Base-by-base conservation (phyloP, 2,888 invertebrate genomes). In the Calameuta idolon region DNA sequence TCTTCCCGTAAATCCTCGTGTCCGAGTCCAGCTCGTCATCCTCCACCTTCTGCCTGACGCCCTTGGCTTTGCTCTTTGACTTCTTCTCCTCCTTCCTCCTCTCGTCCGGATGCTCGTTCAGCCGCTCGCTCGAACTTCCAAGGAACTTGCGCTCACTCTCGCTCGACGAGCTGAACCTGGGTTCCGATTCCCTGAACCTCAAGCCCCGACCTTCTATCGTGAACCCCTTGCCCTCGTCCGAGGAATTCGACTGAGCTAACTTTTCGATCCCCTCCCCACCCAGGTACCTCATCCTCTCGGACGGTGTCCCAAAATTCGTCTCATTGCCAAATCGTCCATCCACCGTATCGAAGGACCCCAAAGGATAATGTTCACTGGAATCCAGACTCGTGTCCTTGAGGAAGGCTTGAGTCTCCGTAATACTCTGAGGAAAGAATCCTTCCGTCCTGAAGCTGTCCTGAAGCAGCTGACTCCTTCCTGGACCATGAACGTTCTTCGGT, bases 1-100 rank as follows among this genome's bases (percentile, higher is more conserved):
- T 91, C 81, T 91, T 91, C 34, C 91, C 91, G 78, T 91, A 91
- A 73, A 90, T 86, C 78, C 89, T 86, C 4, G 88, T 89, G 76
- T 89, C 90, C 12, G 88, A 87, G 75, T 91, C 91, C 30, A 86
- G 81, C 80, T 90, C 91, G 78, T 88, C 88, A 74, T 90, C 88
- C 37, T 86, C 83, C 77, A 90, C 90, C 77, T 88, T 78, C 79
- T 90, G 90, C 75, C 89, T 85, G 0, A 87, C 86, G 4, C 90
- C 89, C 79, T 89, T 89, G 75, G 88, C 86, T 79, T 90, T 90
- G 74, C 71, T 33, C 31, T 85, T 84, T 3, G 34, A 69, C 73
- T 76, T 79, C 33, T 80, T 84, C 74, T 86, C 86, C 9, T 87
- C 85, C 34, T 79, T 31, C 40, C 79, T 84, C 75, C 85, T 85